Conservation (phyloP, 2,113 vertebrate species). For the Microtus oregoni region DNA sequence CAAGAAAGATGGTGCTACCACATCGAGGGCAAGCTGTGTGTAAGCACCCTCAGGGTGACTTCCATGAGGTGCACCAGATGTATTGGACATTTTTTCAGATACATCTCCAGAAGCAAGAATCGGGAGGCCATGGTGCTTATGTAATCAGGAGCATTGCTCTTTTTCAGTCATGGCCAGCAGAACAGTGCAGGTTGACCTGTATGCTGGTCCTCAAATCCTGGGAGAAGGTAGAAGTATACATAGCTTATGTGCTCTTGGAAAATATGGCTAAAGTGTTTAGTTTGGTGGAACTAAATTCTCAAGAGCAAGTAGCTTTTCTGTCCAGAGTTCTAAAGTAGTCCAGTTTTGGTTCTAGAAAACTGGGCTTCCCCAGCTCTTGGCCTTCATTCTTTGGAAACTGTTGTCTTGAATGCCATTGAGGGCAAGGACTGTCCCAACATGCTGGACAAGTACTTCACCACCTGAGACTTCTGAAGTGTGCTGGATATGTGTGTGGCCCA, state of each 20-base stretch:
- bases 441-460: too few species aligned
- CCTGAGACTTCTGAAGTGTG: too few species aligned
- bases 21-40: too few species aligned
- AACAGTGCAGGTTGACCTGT: conserved; percentile 97
- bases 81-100: conserved; percentile 85
- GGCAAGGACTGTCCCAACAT: too few species aligned
- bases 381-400: conserved; percentile 97
- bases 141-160: conserved; percentile 96
- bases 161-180: conserved; percentile 98
- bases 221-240: conserved; percentile 95
- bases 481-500: too few species aligned
- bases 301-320: conserved; percentile 96
- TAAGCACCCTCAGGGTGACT: too few species aligned
- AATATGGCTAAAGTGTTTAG: conserved; percentile 95
- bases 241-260: conserved; percentile 95
- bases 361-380: conserved; percentile 98
- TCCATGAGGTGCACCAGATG: too few species aligned
- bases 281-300: conserved; percentile 97
- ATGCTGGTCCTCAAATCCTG: conserved; percentile 98
- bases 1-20: too few species aligned
- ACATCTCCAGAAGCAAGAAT: conserved; percentile 97
- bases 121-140: conserved; percentile 95
- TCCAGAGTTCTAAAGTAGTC: conserved; percentile 98
- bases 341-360: conserved; percentile 90
- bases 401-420: too few species aligned